Evolutionary conservation across 2,113 vertebrate genomes (phyloP).

Genomic region (Silurus meridionalis): DNA sequence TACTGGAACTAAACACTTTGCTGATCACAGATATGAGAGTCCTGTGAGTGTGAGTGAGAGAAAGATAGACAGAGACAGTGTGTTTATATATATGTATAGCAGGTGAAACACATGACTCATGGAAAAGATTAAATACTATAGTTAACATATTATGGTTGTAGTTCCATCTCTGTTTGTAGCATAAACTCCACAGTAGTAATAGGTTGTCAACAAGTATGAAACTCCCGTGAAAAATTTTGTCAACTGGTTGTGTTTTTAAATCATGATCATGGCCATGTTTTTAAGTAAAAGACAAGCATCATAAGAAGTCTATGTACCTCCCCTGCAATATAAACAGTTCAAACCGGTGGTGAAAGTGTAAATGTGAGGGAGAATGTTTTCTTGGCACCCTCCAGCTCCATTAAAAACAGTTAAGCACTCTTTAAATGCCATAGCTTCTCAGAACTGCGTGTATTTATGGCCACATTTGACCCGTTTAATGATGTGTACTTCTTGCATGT

Average conservation of each 20-base stretch:
- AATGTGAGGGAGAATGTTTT: neutral
- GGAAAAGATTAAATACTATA: neutral
- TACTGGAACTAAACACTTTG: constrained; percentile 39
- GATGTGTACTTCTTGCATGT: neutral
- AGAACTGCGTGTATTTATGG: neutral
- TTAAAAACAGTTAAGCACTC: neutral
- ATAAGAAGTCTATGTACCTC: neutral
- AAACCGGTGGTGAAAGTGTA: neutral
- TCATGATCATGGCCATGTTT: neutral
- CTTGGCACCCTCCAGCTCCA: neutral
- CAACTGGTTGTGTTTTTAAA: neutral
- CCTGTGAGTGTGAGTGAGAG: constrained; percentile 7
- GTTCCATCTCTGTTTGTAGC: neutral
- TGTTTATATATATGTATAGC: neutral
- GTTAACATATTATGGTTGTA: neutral
- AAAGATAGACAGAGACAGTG: neutral
- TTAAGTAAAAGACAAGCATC: too few species aligned
- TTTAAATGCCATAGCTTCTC: neutral
- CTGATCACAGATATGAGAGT: constrained; percentile 36
- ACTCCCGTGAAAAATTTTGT: neutral
- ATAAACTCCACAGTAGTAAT: neutral
- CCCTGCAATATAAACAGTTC: neutral
- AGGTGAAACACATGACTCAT: neutral
- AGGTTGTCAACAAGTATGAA: neutral
- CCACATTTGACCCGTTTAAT: neutral